Conservation (phyloP, 2,888 invertebrate genomes). For the Zygaena filipendulae region DNA sequence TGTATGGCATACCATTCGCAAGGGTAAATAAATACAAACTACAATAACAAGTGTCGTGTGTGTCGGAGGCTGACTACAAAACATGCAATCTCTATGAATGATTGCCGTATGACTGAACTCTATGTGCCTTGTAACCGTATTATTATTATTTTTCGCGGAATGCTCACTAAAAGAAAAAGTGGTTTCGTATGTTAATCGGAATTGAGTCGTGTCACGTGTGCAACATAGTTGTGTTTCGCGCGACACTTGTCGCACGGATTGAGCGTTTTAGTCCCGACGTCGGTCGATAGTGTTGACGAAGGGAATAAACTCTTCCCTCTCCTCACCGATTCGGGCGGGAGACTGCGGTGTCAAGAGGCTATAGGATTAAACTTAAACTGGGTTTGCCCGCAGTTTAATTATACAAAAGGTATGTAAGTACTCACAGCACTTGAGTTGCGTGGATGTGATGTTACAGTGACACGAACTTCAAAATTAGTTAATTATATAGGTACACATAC, state of each 20-base stretch:
- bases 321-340: too few species aligned
- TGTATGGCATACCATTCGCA: conserved; percentile 28
- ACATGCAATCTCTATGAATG: conserved; percentile 53
- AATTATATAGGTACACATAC: conserved; percentile 40
- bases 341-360: conserved; percentile 66
- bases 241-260: conserved; percentile 37
- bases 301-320: conserved; percentile 64
- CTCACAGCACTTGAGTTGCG: conserved; percentile 39
- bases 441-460: conserved; percentile 40
- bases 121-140: conserved; percentile 35
- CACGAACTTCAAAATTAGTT: conserved; percentile 54
- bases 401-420: conserved; percentile 60
- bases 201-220: conserved; percentile 34
- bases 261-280: conserved; percentile 50
- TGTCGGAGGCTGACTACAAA: conserved; percentile 43
- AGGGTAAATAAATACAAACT: conserved; percentile 45
- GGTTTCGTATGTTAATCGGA: conserved; percentile 27
- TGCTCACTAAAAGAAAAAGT: conserved; percentile 32
- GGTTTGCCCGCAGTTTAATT: conserved; percentile 64
- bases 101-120: conserved; percentile 46
- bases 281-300: conserved; percentile 65
- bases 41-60: conserved; percentile 37
- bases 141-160: conserved; percentile 39
- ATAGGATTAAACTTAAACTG: conserved; percentile 67
- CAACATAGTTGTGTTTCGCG: conserved; percentile 40